Conservation (phyloP, 2,113 vertebrate species). For the Pterocles burchelli region DNA sequence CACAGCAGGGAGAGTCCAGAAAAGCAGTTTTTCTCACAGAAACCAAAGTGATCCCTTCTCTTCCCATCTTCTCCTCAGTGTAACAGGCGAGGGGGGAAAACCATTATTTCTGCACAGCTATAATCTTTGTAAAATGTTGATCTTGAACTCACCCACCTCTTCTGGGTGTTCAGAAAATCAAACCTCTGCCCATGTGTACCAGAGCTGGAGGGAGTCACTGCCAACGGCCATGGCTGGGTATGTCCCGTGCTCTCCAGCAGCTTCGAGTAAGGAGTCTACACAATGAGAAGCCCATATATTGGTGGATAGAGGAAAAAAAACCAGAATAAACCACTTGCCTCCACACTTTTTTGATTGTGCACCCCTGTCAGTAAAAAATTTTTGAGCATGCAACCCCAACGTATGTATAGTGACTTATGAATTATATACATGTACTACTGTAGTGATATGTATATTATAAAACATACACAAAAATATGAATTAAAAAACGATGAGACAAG, state of each 20-base stretch:
- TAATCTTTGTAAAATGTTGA: neutral
- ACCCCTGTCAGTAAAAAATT: too few relatives aligned
- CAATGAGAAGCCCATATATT: neutral
- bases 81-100: neutral
- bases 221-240: fast-evolving
- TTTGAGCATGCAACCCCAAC: fast-evolving
- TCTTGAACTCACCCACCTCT: neutral
- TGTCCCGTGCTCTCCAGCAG: neutral
- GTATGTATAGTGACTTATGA: fast-evolving
- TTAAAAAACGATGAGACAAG: neutral
- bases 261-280: neutral
- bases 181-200: fast-evolving
- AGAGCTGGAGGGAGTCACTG: neutral
- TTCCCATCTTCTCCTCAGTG: neutral
- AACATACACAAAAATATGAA: neutral
- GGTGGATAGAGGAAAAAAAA: neutral
- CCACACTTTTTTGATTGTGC: neutral
- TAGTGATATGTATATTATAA: neutral
- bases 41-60: neutral
- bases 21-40: neutral
- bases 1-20: neutral
- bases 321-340: neutral
- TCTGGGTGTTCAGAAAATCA: neutral
- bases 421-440: neutral
- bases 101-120: neutral